A percentile compares a stretch with the other conserved stretches of the same genome.
phyloP scores from a whole-genome alignment of 1,140 invertebrate genomes.

The Nasonia vitripennis region DNA sequence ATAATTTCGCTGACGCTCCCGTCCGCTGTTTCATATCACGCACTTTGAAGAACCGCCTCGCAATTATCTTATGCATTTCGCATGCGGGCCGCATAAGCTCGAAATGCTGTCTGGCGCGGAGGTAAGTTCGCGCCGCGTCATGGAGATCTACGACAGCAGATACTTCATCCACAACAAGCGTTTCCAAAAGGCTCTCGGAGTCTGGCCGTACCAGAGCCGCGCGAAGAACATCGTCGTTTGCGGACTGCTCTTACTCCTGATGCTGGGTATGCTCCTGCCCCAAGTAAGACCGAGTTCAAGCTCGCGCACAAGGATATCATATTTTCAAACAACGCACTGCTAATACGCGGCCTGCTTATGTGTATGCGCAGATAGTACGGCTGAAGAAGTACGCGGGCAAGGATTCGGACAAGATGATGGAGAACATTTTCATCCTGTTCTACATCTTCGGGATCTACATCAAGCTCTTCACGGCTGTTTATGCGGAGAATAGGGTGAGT shows the following conservation, averaged over 20 bases:
- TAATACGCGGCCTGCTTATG: too few species aligned
- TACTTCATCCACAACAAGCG: not conserved
- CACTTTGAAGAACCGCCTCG: too few species aligned
- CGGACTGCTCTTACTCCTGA: not conserved
- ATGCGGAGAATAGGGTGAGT: not conserved
- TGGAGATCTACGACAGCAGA: not conserved
- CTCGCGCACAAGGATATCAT: not conserved
- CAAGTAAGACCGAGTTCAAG: not conserved
- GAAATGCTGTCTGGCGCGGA: too few species aligned
- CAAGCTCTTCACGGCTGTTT: not conserved
- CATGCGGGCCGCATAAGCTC: too few species aligned
- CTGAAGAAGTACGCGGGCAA: not conserved
- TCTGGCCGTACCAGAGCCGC: not conserved
- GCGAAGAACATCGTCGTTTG: not conserved
- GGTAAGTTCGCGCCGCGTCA: not conserved
- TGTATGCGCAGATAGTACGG: not conserved
- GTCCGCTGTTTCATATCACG: too few species aligned
- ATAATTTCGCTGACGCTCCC: too few species aligned
- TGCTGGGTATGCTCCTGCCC: not conserved
- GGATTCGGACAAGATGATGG: not conserved
- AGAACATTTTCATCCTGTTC: not conserved
- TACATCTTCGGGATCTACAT: not conserved
- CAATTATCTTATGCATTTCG: too few species aligned
- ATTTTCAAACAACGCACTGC: not conserved
- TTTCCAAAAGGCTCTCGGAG: not conserved